A percentile compares a stretch with the other conserved stretches of the same genome.
Evolutionary conservation across 2,113 vertebrate genomes (phyloP).

Genomic region (Clarias magur): DNA sequence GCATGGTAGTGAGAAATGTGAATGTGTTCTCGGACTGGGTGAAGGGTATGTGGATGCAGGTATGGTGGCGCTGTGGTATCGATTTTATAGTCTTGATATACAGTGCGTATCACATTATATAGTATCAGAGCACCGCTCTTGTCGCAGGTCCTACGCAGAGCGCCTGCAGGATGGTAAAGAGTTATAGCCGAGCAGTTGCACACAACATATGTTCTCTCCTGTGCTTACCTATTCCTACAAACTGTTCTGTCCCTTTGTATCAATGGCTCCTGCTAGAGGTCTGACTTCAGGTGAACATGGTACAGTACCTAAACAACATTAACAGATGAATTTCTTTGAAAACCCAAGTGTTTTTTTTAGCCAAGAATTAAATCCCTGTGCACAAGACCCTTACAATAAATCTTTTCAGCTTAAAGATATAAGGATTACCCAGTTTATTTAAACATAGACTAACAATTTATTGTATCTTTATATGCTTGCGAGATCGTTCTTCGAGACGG

Average conservation of each 20-base stretch:
- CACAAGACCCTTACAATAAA: background rate
- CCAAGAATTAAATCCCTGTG: background rate
- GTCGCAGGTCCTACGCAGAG: slow-evolving; percentile 32
- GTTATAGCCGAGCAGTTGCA: slow-evolving; percentile 8
- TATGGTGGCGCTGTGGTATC: slow-evolving; percentile 38
- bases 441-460: background rate
- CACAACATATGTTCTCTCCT: slow-evolving; percentile 13
- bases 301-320: background rate
- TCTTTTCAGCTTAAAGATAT: background rate
- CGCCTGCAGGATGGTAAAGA: slow-evolving; percentile 18
- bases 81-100: slow-evolving; percentile 47
- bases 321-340: background rate
- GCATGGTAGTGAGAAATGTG: background rate
- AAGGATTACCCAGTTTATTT: background rate
- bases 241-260: background rate
- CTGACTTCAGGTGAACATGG: background rate
- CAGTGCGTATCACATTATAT: slow-evolving; percentile 50
- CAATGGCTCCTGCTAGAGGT: background rate
- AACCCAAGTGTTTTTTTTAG: background rate
- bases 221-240: background rate
- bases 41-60: slow-evolving; percentile 15
- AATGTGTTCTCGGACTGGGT: background rate
- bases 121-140: slow-evolving; percentile 33
- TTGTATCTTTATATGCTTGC: background rate
- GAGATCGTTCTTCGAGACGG: background rate